Conservation (phyloP, 2,797 vertebrate species). For the Melanotaenia pygmaea region DNA sequence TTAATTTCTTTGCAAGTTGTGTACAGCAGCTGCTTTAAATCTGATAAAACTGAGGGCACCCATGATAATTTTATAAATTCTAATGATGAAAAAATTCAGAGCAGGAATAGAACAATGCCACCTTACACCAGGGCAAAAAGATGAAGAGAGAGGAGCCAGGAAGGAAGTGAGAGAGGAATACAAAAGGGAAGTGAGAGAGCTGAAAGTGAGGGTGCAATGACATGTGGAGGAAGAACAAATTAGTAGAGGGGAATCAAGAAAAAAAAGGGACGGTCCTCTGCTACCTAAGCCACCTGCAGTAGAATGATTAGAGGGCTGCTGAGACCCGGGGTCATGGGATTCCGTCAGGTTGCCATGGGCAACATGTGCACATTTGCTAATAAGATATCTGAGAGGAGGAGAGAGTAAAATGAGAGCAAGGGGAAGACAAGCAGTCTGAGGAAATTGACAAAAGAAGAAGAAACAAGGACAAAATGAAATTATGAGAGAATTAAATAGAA, state of each 20-base stretch:
- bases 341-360: conserved; percentile 46
- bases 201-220: not conserved
- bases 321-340: conserved; percentile 44
- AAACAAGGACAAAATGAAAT: not conserved
- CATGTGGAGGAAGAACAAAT: conserved; percentile 13
- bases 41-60: not conserved
- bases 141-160: not conserved
- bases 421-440: not conserved
- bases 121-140: conserved; percentile 6
- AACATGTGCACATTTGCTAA: conserved; percentile 34
- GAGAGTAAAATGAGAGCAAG: conserved; percentile 23
- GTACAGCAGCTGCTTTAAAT: not conserved
- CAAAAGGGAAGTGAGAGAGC: not conserved
- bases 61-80: conserved; percentile 3
- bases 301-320: conserved; percentile 43
- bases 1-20: not conserved
- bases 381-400: conserved; percentile 34
- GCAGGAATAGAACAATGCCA: conserved; percentile 4
- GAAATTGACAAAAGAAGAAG: not conserved
- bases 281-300: conserved; percentile 33
- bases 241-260: conserved; percentile 4
- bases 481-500: not conserved
- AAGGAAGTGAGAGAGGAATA: not conserved
- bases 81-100: conserved; percentile 6
- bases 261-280: conserved; percentile 7